Evolutionary conservation across 1,140 invertebrate genomes (phyloP), one percentile per base, ranked within the genome.

Genomic region (Phenacoccus solenopsis): DNA sequence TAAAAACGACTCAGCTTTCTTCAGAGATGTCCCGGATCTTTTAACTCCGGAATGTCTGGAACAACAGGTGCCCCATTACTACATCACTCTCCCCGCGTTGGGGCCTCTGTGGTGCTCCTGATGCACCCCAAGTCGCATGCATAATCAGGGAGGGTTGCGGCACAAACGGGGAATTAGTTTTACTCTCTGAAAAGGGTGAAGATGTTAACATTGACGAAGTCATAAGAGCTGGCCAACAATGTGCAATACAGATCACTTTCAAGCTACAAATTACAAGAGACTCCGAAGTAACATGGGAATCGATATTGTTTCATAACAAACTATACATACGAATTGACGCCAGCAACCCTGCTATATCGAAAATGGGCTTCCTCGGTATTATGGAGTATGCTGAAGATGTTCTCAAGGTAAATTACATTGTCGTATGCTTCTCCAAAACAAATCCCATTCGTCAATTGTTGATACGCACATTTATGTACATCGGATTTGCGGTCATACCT

Each of bases 81-180:
- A 64, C 59, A 64, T 64, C 59, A 64, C 59, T 64, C 16, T 64
- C 3, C 59, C 59, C 59, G 59, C 59, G 21, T 27, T 64, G 25
- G 94, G 93, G 93, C 94, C 94, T 95, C 92, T 88, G 92, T 94
- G 90, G 91, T 91, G 88, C 84, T 91, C 90, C 92, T 95, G 93
- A 92, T 91, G 90, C 83, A 82, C 89, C 90, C 88, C 88, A 88
- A 84, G 84, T 86, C 85, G 85, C 84, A 80, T 75, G 77, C 75
- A 76, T 78, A 82, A 84, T 80, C 83, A 84, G 86, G 87, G 86
- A 88, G 86, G 87, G 87, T 86, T 28, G 69, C 49, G 87, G 84
- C 86, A 87, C 87, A 82, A 86, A 88, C 86, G 87, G 87, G 86
- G 86, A 87, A 84, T 82, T 81, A 80, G 85, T 83, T 87, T 85